A percentile compares a stretch with the other conserved stretches of the same genome.
These are phyloP conservation scores for Chelonus formosanus DNA, from an alignment of 2,888 invertebrate species.

Conservation along the genomic window DNA sequence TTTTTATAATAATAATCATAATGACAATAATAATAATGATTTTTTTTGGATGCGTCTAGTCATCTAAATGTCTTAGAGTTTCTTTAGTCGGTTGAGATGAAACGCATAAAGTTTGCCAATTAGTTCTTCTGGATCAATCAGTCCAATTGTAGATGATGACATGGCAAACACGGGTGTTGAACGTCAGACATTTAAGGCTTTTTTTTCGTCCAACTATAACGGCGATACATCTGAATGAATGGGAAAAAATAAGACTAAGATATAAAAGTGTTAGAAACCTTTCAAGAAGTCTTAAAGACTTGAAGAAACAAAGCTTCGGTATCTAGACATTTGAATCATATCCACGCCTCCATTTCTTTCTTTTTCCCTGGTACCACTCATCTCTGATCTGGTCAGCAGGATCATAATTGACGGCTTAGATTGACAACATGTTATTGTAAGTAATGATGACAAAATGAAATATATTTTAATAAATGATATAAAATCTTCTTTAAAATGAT, in stretches of 20 bases:
- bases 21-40: not conserved
- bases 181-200: not conserved
- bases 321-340: not conserved
- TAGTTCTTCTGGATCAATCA: slow-evolving; percentile 28
- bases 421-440: too few species aligned
- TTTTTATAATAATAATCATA: not conserved
- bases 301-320: slow-evolving; percentile 14
- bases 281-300: slow-evolving; percentile 5
- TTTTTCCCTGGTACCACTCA: slow-evolving; percentile 11
- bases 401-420: slow-evolving; percentile 8
- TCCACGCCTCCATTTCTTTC: slow-evolving; percentile 26
- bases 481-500: too few species aligned
- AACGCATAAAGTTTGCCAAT: slow-evolving; percentile 29
- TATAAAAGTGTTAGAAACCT: not conserved
- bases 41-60: not conserved
- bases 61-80: not conserved
- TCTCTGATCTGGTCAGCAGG: too few species aligned
- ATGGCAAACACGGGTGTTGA: slow-evolving; percentile 21
- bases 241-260: too few species aligned
- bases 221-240: too few species aligned
- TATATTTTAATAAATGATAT: too few species aligned
- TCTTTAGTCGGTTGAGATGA: slow-evolving; percentile 22
- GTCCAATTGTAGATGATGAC: slow-evolving; percentile 28
- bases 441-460: too few species aligned
- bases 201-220: slow-evolving; percentile 1